Evolutionary conservation across 2,888 invertebrate species (phyloP), one percentile per base, ranked within the genome.

Genomic region (Escarpia spicata): DNA sequence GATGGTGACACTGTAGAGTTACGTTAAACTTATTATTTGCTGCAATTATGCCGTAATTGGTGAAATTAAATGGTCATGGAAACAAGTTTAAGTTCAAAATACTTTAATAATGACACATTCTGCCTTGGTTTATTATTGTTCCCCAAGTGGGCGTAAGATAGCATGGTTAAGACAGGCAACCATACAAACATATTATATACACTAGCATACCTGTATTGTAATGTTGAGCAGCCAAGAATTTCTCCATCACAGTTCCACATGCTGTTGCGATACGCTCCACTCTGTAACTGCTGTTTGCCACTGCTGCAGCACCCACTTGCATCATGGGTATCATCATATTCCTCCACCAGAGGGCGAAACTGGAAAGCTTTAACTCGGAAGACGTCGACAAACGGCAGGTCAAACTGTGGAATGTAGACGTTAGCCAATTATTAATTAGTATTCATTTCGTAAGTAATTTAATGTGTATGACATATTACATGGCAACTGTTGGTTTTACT

Each of bases 191-290:
- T 37, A 92, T 75, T 19, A 26, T 26, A 19, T 1, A 26, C 75
- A 92, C 94, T 92, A 45, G 45, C 10, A 15, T 60, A 60, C 26
- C 15, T 26, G 3, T 60, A 97, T 94, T 97, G 97, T 92, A 98
- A 97, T 95, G 97, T 97, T 90, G 97, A 97, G 95, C 97, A 97
- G 93, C 97, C 97, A 93, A 98, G 97, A 75, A 98, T 97, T 96
- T 98, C 98, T 31, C 98, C 98, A 96, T 98, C 98, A 97, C 98
- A 98, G 96, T 98, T 98, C 98, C 98, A 98, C 90, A 97, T 97
- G 95, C 98, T 98, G 92, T 94, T 95, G 43, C 93, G 93, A 0
- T 93, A 92, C 1, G 94, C 92, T 10, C 92, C 91, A 58, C 91
- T 52, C 92, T 94, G 43, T 45, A 94, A 45, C 92, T 94, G 93